Base-by-base conservation (phyloP, 2,113 vertebrate genomes). In the Aphyosemion australe region DNA sequence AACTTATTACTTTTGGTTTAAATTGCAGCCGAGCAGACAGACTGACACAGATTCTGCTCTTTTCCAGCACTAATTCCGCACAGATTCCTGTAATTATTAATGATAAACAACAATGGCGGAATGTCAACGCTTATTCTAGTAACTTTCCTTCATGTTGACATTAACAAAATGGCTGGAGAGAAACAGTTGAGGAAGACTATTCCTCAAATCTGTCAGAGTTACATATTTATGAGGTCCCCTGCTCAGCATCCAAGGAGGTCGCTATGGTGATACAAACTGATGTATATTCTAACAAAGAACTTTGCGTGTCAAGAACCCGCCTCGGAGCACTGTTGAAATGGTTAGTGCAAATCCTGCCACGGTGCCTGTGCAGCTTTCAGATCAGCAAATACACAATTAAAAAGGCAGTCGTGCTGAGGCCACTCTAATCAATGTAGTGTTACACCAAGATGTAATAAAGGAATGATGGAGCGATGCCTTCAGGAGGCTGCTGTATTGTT, bases 191-290 rank as follows among this genome's bases (percentile, higher is more conserved):
- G 80, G 76, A 82, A 76, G 84, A 87, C 87, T 78, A 90, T 91
- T 89, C 76, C 89, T 91, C 90, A 91, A 89, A 91, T 90, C 79
- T 89, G 87, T 88, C 88, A 83, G 71, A 70, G 83, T 86, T 90
- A 88, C 90, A 92, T 91, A 93, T 93, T 91, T 88, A 93, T 92
- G 89, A 91, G 88, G 76, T 86, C 73, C 83, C 81, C 79, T 66
- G 82, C 79, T 89, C 84, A 39, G 87, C 76, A 88, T 84, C 86
- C 90, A 86, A 89, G 84, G 88, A 87, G 86, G 89, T 86, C 84
- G 84, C 88, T 77, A 90, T 86, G 85, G 89, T 84, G 76, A 88
- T 82, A 84, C 78, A 69, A 89, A 73, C 84, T 86, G 86, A 89
- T 91, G 89, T 89, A 90, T 90, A 92, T 86, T 92, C 87, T 60